Evolutionary conservation across 2,113 vertebrate genomes (phyloP).

Genomic region (Uropsilus gracilis): DNA sequence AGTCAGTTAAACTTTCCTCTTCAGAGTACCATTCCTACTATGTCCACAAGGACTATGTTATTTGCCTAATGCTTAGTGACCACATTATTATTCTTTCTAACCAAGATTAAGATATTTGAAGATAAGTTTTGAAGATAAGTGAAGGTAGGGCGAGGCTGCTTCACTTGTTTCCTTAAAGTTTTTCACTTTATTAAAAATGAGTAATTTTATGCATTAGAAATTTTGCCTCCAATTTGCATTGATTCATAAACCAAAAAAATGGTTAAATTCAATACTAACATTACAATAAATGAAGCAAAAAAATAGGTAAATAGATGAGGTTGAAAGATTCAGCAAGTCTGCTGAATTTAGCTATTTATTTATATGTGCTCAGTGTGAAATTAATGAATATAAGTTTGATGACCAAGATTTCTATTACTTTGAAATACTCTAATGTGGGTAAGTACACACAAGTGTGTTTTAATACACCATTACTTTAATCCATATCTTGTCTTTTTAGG

Average conservation of each 20-base stretch:
- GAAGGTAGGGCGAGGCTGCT: not conserved
- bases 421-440: conserved; percentile 66
- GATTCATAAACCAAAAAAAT: not conserved
- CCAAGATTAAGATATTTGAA: not conserved
- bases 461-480: conserved; percentile 65
- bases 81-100: not conserved
- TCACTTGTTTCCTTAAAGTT: not conserved
- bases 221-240: not conserved
- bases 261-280: not conserved
- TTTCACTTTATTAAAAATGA: not conserved
- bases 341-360: conserved; percentile 58
- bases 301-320: not conserved
- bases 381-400: conserved; percentile 66
- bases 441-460: conserved; percentile 61
- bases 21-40: not conserved
- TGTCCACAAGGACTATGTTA: not conserved
- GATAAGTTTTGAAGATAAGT: not conserved
- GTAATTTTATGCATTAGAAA: not conserved
- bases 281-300: not conserved
- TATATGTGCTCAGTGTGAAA: conserved; percentile 59
- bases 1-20: not conserved
- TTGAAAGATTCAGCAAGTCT: not conserved
- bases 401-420: conserved; percentile 64
- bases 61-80: too few relatives aligned
- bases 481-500: conserved; percentile 53